Evolutionary conservation across 2,888 invertebrate genomes (phyloP), one percentile per base, ranked within the genome.

Genomic region (Spodoptera picta): DNA sequence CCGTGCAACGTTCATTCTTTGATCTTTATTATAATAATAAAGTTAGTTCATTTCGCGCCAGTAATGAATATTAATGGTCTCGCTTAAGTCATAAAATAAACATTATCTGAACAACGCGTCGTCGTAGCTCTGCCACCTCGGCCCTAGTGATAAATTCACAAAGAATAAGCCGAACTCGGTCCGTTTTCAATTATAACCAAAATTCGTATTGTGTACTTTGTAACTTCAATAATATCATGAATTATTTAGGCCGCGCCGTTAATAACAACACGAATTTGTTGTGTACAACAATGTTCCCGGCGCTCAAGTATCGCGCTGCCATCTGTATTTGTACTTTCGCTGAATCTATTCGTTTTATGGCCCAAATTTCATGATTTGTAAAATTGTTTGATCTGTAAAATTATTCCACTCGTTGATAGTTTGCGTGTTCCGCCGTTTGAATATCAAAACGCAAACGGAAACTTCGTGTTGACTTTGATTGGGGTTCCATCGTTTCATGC

Each of bases 41-140:
- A 94, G 87, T 93, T 90, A 90, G 91, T 93, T 92, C 91, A 93
- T 93, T 93, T 92, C 82, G 86, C 88, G 80, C 83, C 88, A 82
- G 89, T 93, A 93, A 93, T 93, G 94, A 93, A 93, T 93, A 93
- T 93, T 93, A 94, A 94, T 93, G 93, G 86, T 90, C 90, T 90
- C 88, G 90, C 87, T 91, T 90, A 91, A 92, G 90, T 90, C 91
- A 93, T 93, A 93, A 94, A 93, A 92, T 93, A 91, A 93, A 93
- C 90, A 93, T 93, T 92, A 92, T 92, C 92, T 86, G 88, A 87
- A 87, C 88, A 90, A 89, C 86, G 91, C 91, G 89, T 90, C 90
- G 86, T 86, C 87, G 87, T 85, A 72, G 72, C 83, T 82, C 83
- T 80, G 83, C 83, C 83, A 87, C 87, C 85, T 84, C 84, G 82